Conservation (phyloP, 2,888 invertebrate genomes). For the Serripes groenlandicus region DNA sequence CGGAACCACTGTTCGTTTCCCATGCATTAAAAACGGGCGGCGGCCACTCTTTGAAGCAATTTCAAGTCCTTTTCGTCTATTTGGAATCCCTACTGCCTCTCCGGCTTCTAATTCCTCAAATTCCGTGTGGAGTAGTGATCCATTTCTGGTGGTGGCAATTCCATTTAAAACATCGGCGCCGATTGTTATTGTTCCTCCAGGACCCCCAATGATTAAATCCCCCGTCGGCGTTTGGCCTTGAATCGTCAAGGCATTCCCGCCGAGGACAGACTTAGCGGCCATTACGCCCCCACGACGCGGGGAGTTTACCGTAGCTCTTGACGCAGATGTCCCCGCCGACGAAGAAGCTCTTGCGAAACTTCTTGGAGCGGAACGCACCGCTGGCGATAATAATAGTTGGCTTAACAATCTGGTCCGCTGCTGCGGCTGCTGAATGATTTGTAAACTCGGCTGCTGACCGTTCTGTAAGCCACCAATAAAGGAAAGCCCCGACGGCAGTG, state of each 20-base stretch:
- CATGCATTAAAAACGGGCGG: background rate
- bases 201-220: constrained; percentile 45
- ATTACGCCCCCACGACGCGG: background rate
- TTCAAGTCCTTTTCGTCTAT: constrained; percentile 9
- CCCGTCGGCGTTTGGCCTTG: constrained; percentile 37
- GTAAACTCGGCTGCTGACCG: background rate
- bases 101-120: constrained; percentile 55
- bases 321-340: background rate
- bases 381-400: background rate
- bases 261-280: background rate
- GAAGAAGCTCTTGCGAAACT: constrained; percentile 2
- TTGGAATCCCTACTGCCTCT: background rate
- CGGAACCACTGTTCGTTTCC: constrained; percentile 16
- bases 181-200: constrained; percentile 46
- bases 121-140: constrained; percentile 36
- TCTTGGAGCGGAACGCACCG: background rate
- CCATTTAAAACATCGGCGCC: constrained; percentile 50
- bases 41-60: background rate
- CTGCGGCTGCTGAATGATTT: background rate
- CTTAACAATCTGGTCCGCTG: background rate
- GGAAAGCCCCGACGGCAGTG: background rate
- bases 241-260: constrained; percentile 7
- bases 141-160: constrained; percentile 10
- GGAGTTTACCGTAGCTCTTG: background rate
- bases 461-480: background rate